Percentiles rank a stretch among this genome's conserved stretches.
These are phyloP conservation scores for Seriola rivoliana DNA, from an alignment of 2,113 vertebrate genomes.

Conservation along the genomic window DNA sequence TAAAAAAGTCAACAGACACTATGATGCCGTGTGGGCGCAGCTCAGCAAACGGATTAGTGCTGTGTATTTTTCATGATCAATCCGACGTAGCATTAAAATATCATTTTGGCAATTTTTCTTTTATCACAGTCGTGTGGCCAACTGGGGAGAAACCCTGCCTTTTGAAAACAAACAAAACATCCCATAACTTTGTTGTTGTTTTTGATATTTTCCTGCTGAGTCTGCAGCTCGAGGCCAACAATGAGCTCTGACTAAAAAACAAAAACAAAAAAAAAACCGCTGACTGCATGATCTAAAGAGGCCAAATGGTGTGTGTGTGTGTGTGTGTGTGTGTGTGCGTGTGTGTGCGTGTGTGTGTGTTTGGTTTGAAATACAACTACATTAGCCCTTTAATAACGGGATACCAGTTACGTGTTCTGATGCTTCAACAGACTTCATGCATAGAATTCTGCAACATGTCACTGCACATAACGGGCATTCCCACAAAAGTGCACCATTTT, in stretches of 20 bases:
- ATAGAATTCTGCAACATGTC: conserved; percentile 74
- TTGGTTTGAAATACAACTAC: conserved; percentile 55
- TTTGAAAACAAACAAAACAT: conserved; percentile 35
- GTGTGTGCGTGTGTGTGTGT: too few species aligned
- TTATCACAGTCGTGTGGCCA: conserved; percentile 46
- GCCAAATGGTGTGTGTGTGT: conserved; percentile 12
- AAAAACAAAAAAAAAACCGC: background rate
- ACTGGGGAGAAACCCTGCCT: conserved; percentile 21
- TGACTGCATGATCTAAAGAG: conserved; percentile 35
- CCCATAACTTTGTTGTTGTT: conserved; percentile 25
- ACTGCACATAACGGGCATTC: conserved; percentile 78
- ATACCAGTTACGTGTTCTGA: conserved; percentile 67
- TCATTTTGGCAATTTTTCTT: conserved; percentile 53
- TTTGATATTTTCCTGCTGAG: conserved; percentile 28
- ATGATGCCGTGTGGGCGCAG: background rate
- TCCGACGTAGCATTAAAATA: conserved; percentile 18
- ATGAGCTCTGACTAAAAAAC: conserved; percentile 18
- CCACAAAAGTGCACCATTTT: conserved; percentile 79
- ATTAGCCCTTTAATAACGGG: conserved; percentile 77
- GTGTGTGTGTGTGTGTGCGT: background rate
- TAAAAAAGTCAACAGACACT: conserved; percentile 24
- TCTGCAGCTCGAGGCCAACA: conserved; percentile 42
- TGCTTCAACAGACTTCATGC: conserved; percentile 75
- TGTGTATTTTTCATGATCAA: background rate
- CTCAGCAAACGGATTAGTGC: conserved; percentile 2